phyloP scores from a whole-genome alignment of 2,888 invertebrate genomes.

The Chaetogeoica ovagalla region DNA sequence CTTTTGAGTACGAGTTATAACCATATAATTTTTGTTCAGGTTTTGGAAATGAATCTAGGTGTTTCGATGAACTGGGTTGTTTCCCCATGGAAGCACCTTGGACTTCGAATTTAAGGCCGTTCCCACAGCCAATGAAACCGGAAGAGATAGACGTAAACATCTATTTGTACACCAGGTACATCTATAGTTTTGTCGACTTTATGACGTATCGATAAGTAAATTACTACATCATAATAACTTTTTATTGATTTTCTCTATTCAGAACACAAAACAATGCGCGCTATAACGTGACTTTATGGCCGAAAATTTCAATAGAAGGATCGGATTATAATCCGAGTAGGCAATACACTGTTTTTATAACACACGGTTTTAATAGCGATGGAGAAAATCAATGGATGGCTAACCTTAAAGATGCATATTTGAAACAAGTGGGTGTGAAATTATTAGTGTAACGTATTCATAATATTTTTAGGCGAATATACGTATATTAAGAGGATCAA shows the following conservation, averaged over 20 bases:
- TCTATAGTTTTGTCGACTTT: background rate
- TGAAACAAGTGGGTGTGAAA: slow-evolving; percentile 62
- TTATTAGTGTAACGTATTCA: too few species aligned
- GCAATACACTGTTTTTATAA: slow-evolving; percentile 64
- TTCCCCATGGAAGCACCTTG: slow-evolving; percentile 60
- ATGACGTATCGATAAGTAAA: background rate
- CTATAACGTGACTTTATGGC: slow-evolving; percentile 55
- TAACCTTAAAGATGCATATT: slow-evolving; percentile 65
- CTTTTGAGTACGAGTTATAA: background rate
- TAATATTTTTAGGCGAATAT: too few species aligned
- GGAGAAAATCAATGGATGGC: slow-evolving; percentile 66
- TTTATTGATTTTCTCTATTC: slow-evolving; percentile 22
- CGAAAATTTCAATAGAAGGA: slow-evolving; percentile 61
- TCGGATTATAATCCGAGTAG: slow-evolving; percentile 62
- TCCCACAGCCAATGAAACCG: slow-evolving; percentile 59
- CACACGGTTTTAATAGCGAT: slow-evolving; percentile 69
- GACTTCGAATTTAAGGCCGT: slow-evolving; percentile 59
- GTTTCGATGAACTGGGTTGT: slow-evolving; percentile 60
- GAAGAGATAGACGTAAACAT: slow-evolving; percentile 59
- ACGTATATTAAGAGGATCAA: too few species aligned
- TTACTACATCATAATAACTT: background rate
- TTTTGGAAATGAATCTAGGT: slow-evolving; percentile 56
- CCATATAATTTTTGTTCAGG: slow-evolving; percentile 4
- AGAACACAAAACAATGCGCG: slow-evolving; percentile 52
- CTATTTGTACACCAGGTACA: slow-evolving; percentile 58